Evolutionary conservation across 37 sponge, comb jelly and placozoan genomes (phyloP), one percentile per base, ranked within the genome.

Genomic region (Trichoplax adhaerens): DNA sequence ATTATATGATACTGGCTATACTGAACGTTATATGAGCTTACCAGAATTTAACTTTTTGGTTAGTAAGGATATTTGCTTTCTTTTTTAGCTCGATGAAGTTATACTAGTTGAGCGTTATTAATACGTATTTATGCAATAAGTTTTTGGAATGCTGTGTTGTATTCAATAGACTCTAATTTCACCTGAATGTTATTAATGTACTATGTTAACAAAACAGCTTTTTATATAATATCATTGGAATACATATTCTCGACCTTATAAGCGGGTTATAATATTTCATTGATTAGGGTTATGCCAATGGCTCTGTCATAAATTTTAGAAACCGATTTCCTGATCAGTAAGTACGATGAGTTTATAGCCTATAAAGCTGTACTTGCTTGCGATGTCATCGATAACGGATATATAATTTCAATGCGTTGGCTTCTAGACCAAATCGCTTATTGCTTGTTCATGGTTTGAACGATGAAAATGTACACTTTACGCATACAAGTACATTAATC

Each of bases 401-500:
- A 29, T 29, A 29, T 29, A 29, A 29, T 29, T 29, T 29, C 29
- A 29, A 29, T 29, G 29, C 29, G 29, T 29, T 29, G 29, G 29
- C 29, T 29, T 29, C 53, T 76, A 87, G 88, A 51, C 72, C 81
- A 47, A 65, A 80, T 63, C 74, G 83, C 0, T 68, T 93, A 49
- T 82, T 93, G 74, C 67, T 93, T 48, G 55, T 87, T 3, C 94
- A 93, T 57, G 94, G 94, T 52, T 63, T 85, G 68, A 82, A 67
- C 53, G 94, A 93, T 79, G 94, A 93, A 74, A 93, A 93, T 67
- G 94, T 93, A 57, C 77, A 85, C 64, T 87, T 85, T 64, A 87
- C 81, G 12, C 94, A 93, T 78, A 81, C 88, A 56, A 67, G 77
- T 56, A 69, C 66, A 4, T 72, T 93, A 50, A 69, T 78, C 55